Conservation (phyloP, 2,113 vertebrate species). For the Pontoporia blainvillei region DNA sequence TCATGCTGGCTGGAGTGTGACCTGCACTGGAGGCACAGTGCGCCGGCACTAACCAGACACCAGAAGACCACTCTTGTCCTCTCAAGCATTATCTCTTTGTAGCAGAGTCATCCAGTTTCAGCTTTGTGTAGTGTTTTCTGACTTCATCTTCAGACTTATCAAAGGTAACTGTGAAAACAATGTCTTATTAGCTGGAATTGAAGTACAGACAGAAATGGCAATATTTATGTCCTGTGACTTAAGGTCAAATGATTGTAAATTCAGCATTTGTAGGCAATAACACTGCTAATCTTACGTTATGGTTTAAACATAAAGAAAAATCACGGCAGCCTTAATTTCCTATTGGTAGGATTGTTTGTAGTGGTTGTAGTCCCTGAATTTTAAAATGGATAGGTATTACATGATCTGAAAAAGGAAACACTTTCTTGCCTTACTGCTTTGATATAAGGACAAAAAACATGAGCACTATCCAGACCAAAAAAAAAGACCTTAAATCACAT, state of each 20-base stretch:
- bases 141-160: neutral
- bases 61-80: neutral
- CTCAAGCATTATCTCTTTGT: neutral
- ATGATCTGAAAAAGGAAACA: neutral
- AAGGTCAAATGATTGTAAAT: neutral
- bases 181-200: neutral
- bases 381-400: neutral
- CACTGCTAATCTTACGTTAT: slow-evolving; percentile 5
- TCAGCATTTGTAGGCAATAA: neutral
- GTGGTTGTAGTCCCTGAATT: slow-evolving; percentile 14
- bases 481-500: slow-evolving; percentile 15
- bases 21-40: neutral
- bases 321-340: slow-evolving; percentile 64
- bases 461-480: neutral
- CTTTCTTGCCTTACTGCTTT: slow-evolving; percentile 25
- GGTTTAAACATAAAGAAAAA: slow-evolving; percentile 32
- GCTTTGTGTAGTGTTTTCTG: neutral
- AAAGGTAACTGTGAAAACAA: neutral
- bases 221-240: neutral
- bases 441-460: neutral
- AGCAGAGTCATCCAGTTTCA: neutral
- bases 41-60: neutral
- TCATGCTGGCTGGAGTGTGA: neutral
- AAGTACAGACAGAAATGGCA: neutral
- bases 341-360: slow-evolving; percentile 4